These are phyloP conservation scores for Upupa epops DNA, from an alignment of 2,113 vertebrate genomes.

Conservation along the genomic window DNA sequence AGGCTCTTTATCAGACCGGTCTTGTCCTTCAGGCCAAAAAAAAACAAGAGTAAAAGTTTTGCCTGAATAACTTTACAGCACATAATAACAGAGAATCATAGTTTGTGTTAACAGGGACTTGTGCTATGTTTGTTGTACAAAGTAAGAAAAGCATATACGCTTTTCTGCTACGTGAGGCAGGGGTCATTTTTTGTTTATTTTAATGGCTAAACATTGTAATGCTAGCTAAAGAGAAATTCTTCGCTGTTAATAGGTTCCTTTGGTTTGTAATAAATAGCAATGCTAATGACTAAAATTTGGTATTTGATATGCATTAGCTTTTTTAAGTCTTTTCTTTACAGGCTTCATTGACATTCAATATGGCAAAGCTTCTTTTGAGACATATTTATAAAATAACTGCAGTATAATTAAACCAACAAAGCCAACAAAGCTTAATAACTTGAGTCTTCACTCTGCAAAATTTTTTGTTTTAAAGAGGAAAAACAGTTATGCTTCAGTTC, in stretches of 20 bases:
- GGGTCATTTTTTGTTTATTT: constrained; percentile 66
- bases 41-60: not conserved
- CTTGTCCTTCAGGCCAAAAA: not conserved
- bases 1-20: not conserved
- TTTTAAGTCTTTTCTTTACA: constrained; percentile 77
- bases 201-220: constrained; percentile 78
- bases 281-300: constrained; percentile 80
- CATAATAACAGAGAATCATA: not conserved
- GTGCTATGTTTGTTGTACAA: not conserved
- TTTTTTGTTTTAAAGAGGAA: constrained; percentile 69
- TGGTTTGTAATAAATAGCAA: constrained; percentile 82
- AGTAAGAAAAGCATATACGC: constrained; percentile 4
- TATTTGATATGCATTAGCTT: constrained; percentile 82
- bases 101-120: not conserved
- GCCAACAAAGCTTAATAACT: constrained; percentile 80
- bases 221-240: constrained; percentile 80
- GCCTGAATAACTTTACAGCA: not conserved
- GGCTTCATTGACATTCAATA: constrained; percentile 82
- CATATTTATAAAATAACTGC: constrained; percentile 86
- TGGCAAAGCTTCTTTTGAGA: constrained; percentile 81
- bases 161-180: not conserved
- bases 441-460: constrained; percentile 64
- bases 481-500: constrained; percentile 66
- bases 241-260: constrained; percentile 77
- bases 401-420: constrained; percentile 86